Conservation (phyloP, 1,140 invertebrate species). For the Drosophila littoralis region DNA sequence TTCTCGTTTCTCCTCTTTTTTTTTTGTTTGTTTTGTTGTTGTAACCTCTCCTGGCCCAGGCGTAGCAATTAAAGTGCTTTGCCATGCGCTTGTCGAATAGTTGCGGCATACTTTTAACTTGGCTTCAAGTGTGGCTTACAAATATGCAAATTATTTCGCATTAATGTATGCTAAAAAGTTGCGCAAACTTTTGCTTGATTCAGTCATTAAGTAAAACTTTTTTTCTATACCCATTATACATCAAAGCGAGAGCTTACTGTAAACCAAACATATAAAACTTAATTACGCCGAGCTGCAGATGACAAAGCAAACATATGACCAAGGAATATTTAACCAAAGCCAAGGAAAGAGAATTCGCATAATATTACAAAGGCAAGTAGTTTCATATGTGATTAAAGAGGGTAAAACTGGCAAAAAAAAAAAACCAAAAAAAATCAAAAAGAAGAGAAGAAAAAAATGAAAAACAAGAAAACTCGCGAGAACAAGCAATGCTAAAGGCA, state of each 20-base stretch:
- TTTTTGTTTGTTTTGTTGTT: background rate
- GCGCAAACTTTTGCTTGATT: constrained; percentile 57
- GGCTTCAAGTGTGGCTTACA: constrained; percentile 29
- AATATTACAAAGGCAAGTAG: constrained; percentile 49
- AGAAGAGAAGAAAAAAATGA: constrained; percentile 30
- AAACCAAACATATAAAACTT: constrained; percentile 39
- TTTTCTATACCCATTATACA: constrained; percentile 21
- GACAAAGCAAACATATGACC: constrained; percentile 64
- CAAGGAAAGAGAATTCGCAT: constrained; percentile 49
- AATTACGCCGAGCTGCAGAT: constrained; percentile 61
- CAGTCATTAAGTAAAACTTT: constrained; percentile 69
- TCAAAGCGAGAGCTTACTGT: constrained; percentile 28
- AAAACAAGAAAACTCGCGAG: constrained; percentile 21
- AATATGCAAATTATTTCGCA: constrained; percentile 78
- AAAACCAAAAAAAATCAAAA: background rate
- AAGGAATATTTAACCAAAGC: constrained; percentile 47
- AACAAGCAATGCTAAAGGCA: constrained; percentile 55
- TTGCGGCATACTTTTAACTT: constrained; percentile 30
- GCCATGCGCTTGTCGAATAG: constrained; percentile 16
- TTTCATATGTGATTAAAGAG: constrained; percentile 52
- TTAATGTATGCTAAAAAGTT: constrained; percentile 65
- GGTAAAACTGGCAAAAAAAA: background rate
- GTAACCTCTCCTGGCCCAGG: background rate
- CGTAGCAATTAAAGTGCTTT: constrained; percentile 63
- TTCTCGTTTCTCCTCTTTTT: background rate